Evolutionary conservation across 2,113 vertebrate species (phyloP).

Genomic region (Rhea pennata): DNA sequence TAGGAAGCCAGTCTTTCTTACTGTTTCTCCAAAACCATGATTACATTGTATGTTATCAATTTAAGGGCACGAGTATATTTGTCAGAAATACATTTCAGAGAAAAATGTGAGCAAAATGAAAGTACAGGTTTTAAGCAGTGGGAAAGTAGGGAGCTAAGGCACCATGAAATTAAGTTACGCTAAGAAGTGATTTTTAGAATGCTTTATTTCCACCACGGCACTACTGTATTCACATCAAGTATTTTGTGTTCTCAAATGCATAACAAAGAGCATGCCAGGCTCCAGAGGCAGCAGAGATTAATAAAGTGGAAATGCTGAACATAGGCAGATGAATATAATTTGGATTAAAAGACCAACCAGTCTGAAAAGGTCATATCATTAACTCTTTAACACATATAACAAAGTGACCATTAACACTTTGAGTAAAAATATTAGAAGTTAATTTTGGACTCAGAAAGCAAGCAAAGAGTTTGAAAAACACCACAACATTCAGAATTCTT

Average conservation of each 20-base stretch:
- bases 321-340: not conserved
- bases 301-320: constrained; percentile 18
- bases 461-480: not conserved
- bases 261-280: not conserved
- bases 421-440: not conserved
- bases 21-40: not conserved
- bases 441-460: not conserved
- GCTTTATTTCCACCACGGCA: not conserved
- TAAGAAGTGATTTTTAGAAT: constrained; percentile 31
- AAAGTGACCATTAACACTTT: not conserved
- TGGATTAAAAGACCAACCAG: not conserved
- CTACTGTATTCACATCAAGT: not conserved
- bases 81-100: not conserved
- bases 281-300: not conserved
- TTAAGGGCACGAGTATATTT: not conserved
- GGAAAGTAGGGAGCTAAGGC: not conserved
- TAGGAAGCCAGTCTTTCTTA: not conserved
- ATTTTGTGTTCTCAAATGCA: constrained; percentile 1
- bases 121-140: constrained; percentile 1
- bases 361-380: not conserved
- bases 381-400: not conserved
- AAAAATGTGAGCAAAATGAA: constrained; percentile 42
- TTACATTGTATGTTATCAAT: not conserved
- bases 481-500: not conserved
- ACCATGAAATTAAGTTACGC: constrained; percentile 48